Evolutionary conservation across 2,888 invertebrate genomes (phyloP).

Genomic region (Periphyllus acericola): DNA sequence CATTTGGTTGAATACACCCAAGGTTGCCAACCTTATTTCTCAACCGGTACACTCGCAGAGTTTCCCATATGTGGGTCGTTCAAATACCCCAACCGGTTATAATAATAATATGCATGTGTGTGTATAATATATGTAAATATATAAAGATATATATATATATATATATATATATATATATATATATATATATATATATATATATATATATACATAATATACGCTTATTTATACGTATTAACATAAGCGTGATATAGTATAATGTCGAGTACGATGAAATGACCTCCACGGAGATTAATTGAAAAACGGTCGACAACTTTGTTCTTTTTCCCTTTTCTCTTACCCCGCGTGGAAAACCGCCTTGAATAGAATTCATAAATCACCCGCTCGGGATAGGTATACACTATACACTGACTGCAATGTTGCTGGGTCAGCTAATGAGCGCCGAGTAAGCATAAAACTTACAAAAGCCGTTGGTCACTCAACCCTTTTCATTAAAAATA

Average conservation of each 20-base stretch:
- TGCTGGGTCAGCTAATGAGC: slow-evolving; percentile 61
- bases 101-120: background rate
- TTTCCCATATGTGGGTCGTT: slow-evolving; percentile 40
- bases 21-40: slow-evolving; percentile 49
- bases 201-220: too few relatives aligned
- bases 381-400: slow-evolving; percentile 2
- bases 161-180: background rate
- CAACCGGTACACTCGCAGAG: slow-evolving; percentile 41
- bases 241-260: slow-evolving; percentile 23
- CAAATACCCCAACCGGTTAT: slow-evolving; percentile 39
- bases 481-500: slow-evolving; percentile 37
- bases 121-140: background rate
- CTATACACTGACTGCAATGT: slow-evolving; percentile 27
- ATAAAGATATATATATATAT: background rate
- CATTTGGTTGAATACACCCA: slow-evolving; percentile 49
- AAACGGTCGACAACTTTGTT: slow-evolving; percentile 51
- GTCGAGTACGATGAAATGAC: slow-evolving; percentile 40
- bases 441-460: slow-evolving; percentile 60
- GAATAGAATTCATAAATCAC: slow-evolving; percentile 61
- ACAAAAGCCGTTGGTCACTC: slow-evolving; percentile 58
- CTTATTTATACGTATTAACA: slow-evolving; percentile 20
- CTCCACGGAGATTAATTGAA: slow-evolving; percentile 53
- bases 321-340: slow-evolving; percentile 33
- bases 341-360: slow-evolving; percentile 42
- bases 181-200: too few relatives aligned